phyloP scores from a whole-genome alignment of 1,140 invertebrate genomes.

The Diprion similis region DNA sequence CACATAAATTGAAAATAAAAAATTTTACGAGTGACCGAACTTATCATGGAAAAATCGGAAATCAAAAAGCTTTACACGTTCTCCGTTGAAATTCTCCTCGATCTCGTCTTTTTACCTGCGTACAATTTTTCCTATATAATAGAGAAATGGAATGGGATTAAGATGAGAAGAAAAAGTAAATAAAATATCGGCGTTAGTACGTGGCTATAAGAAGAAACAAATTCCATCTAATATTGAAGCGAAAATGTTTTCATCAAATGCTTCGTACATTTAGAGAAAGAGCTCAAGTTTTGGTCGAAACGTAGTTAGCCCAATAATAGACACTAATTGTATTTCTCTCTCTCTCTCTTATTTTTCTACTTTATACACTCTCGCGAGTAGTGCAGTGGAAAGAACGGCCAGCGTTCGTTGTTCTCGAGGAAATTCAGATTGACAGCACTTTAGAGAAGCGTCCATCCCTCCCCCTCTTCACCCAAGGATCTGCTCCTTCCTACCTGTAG shows the following conservation, averaged over 20 bases:
- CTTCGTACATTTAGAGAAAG: too few species aligned
- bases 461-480: neutral
- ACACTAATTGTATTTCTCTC: too few species aligned
- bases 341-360: too few species aligned
- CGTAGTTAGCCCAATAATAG: too few species aligned
- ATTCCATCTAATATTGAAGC: too few species aligned
- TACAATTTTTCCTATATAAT: neutral
- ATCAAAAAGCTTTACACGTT: neutral
- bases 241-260: too few species aligned
- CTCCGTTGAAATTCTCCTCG: neutral
- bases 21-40: neutral
- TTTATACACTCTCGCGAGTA: too few species aligned
- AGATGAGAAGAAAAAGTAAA: neutral
- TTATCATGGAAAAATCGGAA: neutral
- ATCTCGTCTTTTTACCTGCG: neutral
- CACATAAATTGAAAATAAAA: too few species aligned
- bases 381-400: neutral
- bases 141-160: neutral
- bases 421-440: constrained; percentile 4
- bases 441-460: neutral
- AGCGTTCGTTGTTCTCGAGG: neutral
- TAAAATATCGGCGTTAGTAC: too few species aligned
- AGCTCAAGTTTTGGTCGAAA: too few species aligned
- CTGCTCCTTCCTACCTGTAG: neutral
- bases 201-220: too few species aligned